These are phyloP conservation scores for Phoxinus phoxinus DNA, from an alignment of 2,113 vertebrate species.

Conservation along the genomic window DNA sequence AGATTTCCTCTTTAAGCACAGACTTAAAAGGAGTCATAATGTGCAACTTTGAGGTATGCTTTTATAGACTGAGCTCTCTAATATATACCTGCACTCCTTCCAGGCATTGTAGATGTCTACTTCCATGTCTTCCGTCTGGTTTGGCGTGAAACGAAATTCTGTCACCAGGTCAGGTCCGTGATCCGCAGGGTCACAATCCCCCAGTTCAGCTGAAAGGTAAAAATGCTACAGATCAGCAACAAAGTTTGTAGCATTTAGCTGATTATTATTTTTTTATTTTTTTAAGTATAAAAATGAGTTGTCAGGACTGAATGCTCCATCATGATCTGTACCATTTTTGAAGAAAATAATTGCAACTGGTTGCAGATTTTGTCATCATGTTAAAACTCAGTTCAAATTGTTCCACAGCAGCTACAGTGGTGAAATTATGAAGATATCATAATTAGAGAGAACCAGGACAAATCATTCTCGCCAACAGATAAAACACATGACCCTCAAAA, in stretches of 20 bases:
- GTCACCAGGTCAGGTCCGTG: constrained; percentile 90
- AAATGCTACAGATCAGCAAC: neutral
- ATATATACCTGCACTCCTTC: constrained; percentile 92
- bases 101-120: constrained; percentile 88
- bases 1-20: constrained; percentile 26
- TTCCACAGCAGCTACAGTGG: neutral
- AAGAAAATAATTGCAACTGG: neutral
- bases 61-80: neutral
- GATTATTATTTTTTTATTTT: too few relatives aligned
- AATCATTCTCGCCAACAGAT: constrained; percentile 17
- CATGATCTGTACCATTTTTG: neutral
- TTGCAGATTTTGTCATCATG: neutral
- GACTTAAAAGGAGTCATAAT: neutral
- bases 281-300: neutral
- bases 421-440: neutral
- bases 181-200: constrained; percentile 91
- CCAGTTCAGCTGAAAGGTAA: constrained; percentile 86
- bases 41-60: neutral
- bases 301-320: neutral
- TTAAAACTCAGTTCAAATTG: neutral
- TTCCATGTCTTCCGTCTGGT: constrained; percentile 93
- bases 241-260: too few relatives aligned
- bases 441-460: constrained; percentile 12
- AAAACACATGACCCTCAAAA: neutral
- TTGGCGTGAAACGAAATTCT: constrained; percentile 93